phyloP scores from a whole-genome alignment of 2,888 invertebrate species.

The Chrysomela aeneicollis region DNA sequence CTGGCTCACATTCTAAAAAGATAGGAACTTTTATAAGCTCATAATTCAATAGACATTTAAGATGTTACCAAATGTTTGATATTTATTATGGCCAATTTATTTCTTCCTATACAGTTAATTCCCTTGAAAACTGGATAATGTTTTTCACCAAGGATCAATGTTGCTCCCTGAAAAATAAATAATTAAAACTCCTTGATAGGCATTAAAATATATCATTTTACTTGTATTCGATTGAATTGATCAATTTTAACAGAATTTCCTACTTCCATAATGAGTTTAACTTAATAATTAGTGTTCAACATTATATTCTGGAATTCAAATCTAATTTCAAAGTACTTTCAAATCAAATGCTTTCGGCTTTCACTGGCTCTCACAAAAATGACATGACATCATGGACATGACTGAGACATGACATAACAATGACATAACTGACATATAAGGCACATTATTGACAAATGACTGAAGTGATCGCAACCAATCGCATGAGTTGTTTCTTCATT shows the following conservation, averaged over 20 bases:
- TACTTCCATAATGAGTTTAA: conserved; percentile 12
- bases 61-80: conserved; percentile 53
- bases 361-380: too few species aligned
- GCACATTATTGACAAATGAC: too few species aligned
- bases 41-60: not conserved
- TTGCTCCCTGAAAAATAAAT: conserved; percentile 35
- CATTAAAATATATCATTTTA: conserved; percentile 10
- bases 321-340: too few species aligned
- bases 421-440: too few species aligned
- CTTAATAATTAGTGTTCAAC: too few species aligned
- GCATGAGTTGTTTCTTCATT: too few species aligned
- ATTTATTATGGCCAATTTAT: conserved; percentile 52
- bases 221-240: conserved; percentile 32
- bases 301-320: too few species aligned
- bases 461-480: too few species aligned
- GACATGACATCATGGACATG: too few species aligned
- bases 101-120: conserved; percentile 55
- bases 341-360: too few species aligned
- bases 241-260: conserved; percentile 23
- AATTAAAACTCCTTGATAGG: not conserved
- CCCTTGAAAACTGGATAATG: conserved; percentile 48
- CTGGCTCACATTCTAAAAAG: conserved; percentile 55
- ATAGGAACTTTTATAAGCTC: not conserved
- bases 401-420: too few species aligned
- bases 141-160: conserved; percentile 32